Base-by-base conservation (phyloP, 2,113 vertebrate species). In the Oryzias melastigma region DNA sequence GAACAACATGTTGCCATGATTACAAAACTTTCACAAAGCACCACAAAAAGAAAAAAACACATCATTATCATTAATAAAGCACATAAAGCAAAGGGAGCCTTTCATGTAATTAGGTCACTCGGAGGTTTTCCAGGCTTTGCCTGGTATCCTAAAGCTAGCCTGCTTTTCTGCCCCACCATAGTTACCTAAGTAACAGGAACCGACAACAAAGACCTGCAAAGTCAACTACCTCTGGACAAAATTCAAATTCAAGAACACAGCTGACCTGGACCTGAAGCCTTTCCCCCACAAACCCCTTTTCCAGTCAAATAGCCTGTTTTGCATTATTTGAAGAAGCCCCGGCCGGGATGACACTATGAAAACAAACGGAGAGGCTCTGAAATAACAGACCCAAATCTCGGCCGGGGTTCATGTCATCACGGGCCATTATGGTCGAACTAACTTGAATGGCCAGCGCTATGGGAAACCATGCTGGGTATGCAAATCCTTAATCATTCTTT, bases 251-350 rank as follows among this genome's bases (percentile, higher is more conserved):
- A 20, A 56, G 68, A 70, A 60, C 65, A 65, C 75, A 66, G 80
- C 83, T 74, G 83, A 83, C 77, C 64, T 47, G 17, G 51, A 61
- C 66, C 27, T 16, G 82, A 76, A 65, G 66, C 60, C 52, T 43
- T 67, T 67, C 50, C 35, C 8, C 35, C 35, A 35, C 35, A 7
- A 10, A 8, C 69, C 66, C 47, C 63, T 54, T 69, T 50, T 51
- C 68, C 73, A 90, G 85, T 86, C 88, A 90, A 90, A 89, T 62
- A 61, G 78, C 43, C 64, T 53, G 68, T 42, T 91, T 90, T 91
- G 87, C 83, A 83, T 90, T 65, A 19, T 54, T 71, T 64, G 14
- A 27, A 73, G 49, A 69, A 55, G 56, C 52, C 52, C 46, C 24
- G 69, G 57, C 35, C 71, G 53, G 73, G 67, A 71, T 70, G 68